These are phyloP conservation scores for Anthopleura sola DNA, from an alignment of 64 coral and sea anemone genomes.

Conservation along the genomic window DNA sequence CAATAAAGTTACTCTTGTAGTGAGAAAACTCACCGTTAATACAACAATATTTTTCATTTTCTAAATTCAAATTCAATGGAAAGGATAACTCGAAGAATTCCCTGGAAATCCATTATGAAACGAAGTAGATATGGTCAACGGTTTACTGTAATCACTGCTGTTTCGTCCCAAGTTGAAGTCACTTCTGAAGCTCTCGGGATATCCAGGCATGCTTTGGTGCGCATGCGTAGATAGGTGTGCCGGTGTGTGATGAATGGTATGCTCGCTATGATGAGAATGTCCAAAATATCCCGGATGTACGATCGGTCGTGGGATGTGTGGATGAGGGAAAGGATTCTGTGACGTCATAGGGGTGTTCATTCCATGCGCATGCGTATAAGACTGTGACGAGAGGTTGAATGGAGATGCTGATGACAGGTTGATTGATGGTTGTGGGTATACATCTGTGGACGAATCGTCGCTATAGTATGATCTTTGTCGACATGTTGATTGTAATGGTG, in stretches of 20 bases:
- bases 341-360: constrained; percentile 34
- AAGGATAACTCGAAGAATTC: constrained; percentile 28
- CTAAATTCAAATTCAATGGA: constrained; percentile 24
- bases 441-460: not conserved
- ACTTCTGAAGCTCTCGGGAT: constrained; percentile 32
- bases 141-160: constrained; percentile 45
- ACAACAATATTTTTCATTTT: not conserved
- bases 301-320: constrained; percentile 37
- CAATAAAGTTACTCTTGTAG: not conserved
- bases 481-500: constrained; percentile 33
- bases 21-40: not conserved
- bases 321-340: constrained; percentile 36
- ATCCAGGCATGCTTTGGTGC: constrained; percentile 37
- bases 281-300: constrained; percentile 53
- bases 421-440: not conserved
- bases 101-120: constrained; percentile 46
- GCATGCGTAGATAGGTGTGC: constrained; percentile 40
- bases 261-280: constrained; percentile 41
- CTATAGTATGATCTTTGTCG: constrained; percentile 29
- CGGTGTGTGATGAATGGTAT: constrained; percentile 58
- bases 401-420: constrained; percentile 13
- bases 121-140: constrained; percentile 60
- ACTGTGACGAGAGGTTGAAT: constrained; percentile 28
- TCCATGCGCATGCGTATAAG: constrained; percentile 37
- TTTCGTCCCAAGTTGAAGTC: constrained; percentile 39